These are phyloP conservation scores for Drosophila lini DNA, from an alignment of 1,140 invertebrate species.

Conservation along the genomic window DNA sequence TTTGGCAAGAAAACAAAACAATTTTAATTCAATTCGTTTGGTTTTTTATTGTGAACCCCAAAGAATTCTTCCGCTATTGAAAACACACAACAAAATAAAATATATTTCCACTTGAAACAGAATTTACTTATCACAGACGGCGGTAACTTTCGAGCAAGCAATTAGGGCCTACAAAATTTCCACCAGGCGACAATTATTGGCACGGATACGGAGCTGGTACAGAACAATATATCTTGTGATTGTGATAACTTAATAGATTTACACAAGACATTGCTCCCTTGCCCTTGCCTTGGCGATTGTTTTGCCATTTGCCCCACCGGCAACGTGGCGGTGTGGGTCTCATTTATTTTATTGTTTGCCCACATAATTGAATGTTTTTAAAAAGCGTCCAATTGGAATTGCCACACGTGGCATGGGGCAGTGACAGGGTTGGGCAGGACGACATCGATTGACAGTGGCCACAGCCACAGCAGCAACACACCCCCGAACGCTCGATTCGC, in stretches of 20 bases:
- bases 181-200: slow-evolving; percentile 15
- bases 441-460: slow-evolving; percentile 54
- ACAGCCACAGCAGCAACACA: slow-evolving; percentile 1
- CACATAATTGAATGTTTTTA: slow-evolving; percentile 79
- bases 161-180: slow-evolving; percentile 25
- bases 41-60: background rate
- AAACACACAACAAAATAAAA: background rate
- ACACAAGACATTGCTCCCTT: slow-evolving; percentile 25
- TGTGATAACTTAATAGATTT: slow-evolving; percentile 50
- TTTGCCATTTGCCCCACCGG: slow-evolving; percentile 39
- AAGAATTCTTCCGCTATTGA: background rate
- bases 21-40: slow-evolving; percentile 22
- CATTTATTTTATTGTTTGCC: slow-evolving; percentile 73
- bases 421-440: slow-evolving; percentile 30
- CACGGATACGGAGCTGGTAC: slow-evolving; percentile 21
- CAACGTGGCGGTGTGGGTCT: slow-evolving; percentile 13
- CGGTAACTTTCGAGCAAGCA: slow-evolving; percentile 14
- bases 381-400: slow-evolving; percentile 40
- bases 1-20: slow-evolving; percentile 5
- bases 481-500: slow-evolving; percentile 23
- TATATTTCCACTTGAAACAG: slow-evolving; percentile 3
- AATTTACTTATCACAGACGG: slow-evolving; percentile 18
- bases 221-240: slow-evolving; percentile 37
- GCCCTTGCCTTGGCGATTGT: slow-evolving; percentile 30
- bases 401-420: slow-evolving; percentile 38